Percentiles rank a stretch among this genome's conserved stretches.
phyloP scores from a whole-genome alignment of 2,888 invertebrate species.

The Malthinus flaveolus region DNA sequence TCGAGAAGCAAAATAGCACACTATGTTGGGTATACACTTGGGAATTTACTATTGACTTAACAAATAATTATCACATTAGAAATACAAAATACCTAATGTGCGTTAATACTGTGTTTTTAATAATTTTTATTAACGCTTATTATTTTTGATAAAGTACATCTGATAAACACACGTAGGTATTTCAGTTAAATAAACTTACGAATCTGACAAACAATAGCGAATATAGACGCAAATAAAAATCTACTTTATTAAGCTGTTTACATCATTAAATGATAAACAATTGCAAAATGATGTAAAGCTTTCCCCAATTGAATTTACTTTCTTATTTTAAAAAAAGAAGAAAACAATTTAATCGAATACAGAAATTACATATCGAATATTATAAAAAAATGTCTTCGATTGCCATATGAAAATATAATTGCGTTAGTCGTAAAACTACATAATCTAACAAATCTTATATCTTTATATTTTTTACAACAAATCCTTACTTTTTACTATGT shows the following conservation, averaged over 20 bases:
- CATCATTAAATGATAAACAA: not conserved
- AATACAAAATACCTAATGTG: not conserved
- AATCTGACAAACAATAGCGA: slow-evolving; percentile 1
- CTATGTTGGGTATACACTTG: no score
- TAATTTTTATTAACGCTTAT: slow-evolving; percentile 2
- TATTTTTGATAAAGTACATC: not conserved
- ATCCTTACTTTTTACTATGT: slow-evolving; percentile 35
- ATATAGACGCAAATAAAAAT: slow-evolving; percentile 1
- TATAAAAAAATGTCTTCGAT: slow-evolving; percentile 13
- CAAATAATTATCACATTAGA: no score
- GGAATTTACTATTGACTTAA: no score
- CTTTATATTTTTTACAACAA: slow-evolving; percentile 46
- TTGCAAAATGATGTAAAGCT: not conserved
- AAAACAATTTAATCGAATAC: not conserved
- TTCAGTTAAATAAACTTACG: slow-evolving; percentile 1
- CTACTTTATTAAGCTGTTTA: not conserved
- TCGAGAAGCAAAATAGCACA: no score
- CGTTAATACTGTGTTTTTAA: slow-evolving; percentile 4
- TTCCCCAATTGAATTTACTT: not conserved
- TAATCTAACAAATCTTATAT: slow-evolving; percentile 47
- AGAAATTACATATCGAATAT: slow-evolving; percentile 1
- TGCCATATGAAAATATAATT: slow-evolving; percentile 47
- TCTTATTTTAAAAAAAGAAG: not conserved
- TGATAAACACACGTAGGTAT: slow-evolving; percentile 6
- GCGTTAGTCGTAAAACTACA: slow-evolving; percentile 32